Base-by-base conservation (phyloP, 2,113 vertebrate species). In the Daphoenositta chrysoptera region DNA sequence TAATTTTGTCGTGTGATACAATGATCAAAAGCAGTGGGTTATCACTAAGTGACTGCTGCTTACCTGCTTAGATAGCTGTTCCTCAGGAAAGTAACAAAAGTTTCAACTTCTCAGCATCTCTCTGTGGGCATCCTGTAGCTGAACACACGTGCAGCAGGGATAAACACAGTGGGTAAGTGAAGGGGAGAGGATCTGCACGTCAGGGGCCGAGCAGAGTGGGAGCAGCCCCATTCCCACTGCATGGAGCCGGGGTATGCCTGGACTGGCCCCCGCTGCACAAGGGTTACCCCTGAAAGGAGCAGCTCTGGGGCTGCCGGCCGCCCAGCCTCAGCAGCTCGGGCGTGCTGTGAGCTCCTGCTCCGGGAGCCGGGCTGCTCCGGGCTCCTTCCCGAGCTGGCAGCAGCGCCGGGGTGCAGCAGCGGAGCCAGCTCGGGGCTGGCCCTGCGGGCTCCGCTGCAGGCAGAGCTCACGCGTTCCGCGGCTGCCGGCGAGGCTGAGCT, bases 241-340 rank as follows among this genome's bases (percentile, higher is more conserved):
- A 13, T 1, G 27, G 73, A 12, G 50, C 1, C 0, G 12, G 8
- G 22, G 1, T 5, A 21, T 28, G 88, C 40, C 24, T 37, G 17
- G 4, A 5, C 45, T 26, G 44, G 21, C 45, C 30, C 27, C 16
- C 6, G 0, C 16, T 22, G 58, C 1, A 6, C 39, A 23, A 35
- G 14, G 27, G 11, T 31, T 21, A 24, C 35, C 26, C 42, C 86
- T 23, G 3, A 30, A 17, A 15, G 47, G 31, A 44, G 42, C 60
- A 15, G 0, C 35, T 27, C 30, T 14, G 48, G 50, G 33, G 33
- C 66, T 27, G 42, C 65, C 42, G 39, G 13, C 21, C 9, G 13
- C 22, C 9, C 30, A 19, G 40, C 27, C 56, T 39, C 75, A n/a
- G 60, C 89, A 77, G 54, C 64, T 83, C 68, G 3, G 78, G 8